Percentiles rank a stretch among this genome's conserved stretches.
Conservation (phyloP, 2,888 invertebrate species). For the Siphonodentalium dalli region DNA sequence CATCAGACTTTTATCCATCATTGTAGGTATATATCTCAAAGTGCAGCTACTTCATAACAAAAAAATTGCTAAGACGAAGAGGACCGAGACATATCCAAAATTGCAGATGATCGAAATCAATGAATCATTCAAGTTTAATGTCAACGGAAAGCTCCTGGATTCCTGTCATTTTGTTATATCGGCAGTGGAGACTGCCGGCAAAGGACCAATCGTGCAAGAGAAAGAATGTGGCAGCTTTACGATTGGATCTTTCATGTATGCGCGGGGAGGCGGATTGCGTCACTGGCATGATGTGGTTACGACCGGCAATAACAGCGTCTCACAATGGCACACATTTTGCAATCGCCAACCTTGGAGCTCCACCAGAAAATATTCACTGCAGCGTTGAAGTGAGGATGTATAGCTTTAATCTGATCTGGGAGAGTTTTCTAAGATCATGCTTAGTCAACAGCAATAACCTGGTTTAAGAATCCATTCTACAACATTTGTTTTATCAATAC, state of each 20-base stretch:
- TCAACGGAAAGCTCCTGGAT: conserved; percentile 50
- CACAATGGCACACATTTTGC: conserved; percentile 46
- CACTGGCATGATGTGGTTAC: conserved; percentile 63
- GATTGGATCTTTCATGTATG: conserved; percentile 61
- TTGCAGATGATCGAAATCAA: conserved; percentile 53
- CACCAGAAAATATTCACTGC: too few relatives aligned
- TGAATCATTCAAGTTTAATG: conserved; percentile 57
- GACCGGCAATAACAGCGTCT: conserved; percentile 42
- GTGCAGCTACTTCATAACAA: conserved; percentile 55
- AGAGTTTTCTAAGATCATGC: too few relatives aligned
- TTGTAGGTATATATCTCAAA: conserved; percentile 49
- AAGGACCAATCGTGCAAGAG: conserved; percentile 31
- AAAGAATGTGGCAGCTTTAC: conserved; percentile 50
- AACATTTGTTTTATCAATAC: too few relatives aligned
- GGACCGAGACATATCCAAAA: conserved; percentile 43
- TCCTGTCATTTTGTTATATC: conserved; percentile 50
- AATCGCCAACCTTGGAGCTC: too few relatives aligned
- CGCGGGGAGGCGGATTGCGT: conserved; percentile 55
- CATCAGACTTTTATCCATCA: too few relatives aligned
- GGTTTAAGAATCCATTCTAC: too few relatives aligned
- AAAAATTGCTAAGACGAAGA: conserved; percentile 53
- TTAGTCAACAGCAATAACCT: too few relatives aligned
- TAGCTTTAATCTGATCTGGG: too few relatives aligned
- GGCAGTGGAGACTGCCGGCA: conserved; percentile 36
- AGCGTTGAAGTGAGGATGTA: too few relatives aligned